Evolutionary conservation across 2,888 invertebrate species (phyloP).

Genomic region (Nasonovia ribisnigri): DNA sequence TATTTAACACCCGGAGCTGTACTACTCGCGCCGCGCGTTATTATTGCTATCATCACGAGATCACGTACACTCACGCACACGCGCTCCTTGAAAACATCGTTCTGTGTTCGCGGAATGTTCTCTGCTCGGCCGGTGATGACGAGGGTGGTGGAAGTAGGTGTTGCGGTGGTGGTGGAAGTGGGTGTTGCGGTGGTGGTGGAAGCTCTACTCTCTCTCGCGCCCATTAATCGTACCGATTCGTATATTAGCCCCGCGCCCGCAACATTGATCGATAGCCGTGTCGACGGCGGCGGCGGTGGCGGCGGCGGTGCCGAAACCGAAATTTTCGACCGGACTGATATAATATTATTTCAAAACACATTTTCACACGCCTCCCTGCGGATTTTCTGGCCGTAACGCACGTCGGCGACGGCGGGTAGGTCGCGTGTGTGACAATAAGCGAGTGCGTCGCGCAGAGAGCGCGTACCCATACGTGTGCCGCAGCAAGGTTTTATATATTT

Average conservation of each 20-base stretch:
- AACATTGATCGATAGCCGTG: constrained; percentile 43
- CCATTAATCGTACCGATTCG: constrained; percentile 55
- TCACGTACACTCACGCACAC: constrained; percentile 33
- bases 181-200: too few species aligned
- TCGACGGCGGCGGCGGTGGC: not conserved
- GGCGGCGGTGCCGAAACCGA: not conserved
- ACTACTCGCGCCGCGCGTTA: not conserved
- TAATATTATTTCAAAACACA: not conserved
- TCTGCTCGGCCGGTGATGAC: not conserved
- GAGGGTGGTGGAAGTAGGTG: too few species aligned
- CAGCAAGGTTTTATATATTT: not conserved
- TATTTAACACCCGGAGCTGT: not conserved
- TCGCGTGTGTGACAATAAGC: not conserved
- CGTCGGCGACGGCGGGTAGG: not conserved
- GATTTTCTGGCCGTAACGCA: not conserved
- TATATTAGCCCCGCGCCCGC: constrained; percentile 14
- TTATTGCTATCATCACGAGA: constrained; percentile 53
- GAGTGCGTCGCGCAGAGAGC: not conserved
- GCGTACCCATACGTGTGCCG: not conserved
- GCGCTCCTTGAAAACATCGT: not conserved
- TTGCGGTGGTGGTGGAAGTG: too few species aligned
- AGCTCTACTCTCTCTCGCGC: not conserved
- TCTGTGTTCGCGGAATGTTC: not conserved
- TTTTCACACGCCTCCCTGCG: not conserved
- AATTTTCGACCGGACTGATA: not conserved